phyloP scores from a whole-genome alignment of 2,113 vertebrate genomes.

The Chauna torquata region DNA sequence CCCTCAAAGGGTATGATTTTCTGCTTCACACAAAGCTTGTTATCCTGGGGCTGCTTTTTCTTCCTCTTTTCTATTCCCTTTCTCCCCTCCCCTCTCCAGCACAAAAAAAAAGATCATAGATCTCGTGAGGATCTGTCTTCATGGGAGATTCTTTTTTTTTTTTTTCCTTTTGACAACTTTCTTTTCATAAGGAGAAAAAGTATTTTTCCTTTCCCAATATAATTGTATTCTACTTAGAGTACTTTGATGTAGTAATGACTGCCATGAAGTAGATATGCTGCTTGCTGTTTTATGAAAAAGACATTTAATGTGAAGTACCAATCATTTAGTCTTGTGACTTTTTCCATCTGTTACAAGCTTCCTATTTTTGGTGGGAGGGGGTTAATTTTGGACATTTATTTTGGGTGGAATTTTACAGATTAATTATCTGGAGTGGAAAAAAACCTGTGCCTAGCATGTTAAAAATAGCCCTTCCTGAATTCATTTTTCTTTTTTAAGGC shows the following conservation, averaged over 20 bases:
- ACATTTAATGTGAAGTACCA: constrained; percentile 21
- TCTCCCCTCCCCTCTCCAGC: constrained; percentile 6
- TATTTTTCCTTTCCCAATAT: neutral
- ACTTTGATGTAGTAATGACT: constrained; percentile 46
- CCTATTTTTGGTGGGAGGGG: neutral
- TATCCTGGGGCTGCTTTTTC: constrained; percentile 51
- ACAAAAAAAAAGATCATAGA: constrained; percentile 41
- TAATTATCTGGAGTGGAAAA: constrained; percentile 41
- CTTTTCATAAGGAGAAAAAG: constrained; percentile 50
- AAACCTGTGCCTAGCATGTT: neutral
- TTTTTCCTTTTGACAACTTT: constrained; percentile 28
- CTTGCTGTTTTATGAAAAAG: constrained; percentile 35
- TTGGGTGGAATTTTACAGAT: constrained; percentile 5
- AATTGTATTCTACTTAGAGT: constrained; percentile 51
- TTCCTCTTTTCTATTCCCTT: constrained; percentile 16
- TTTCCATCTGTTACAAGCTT: constrained; percentile 21
- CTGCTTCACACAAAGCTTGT: constrained; percentile 49
- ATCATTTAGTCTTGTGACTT: constrained; percentile 39
- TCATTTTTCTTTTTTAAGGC: constrained; percentile 45
- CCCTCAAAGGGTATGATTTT: constrained; percentile 46
- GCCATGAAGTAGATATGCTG: constrained; percentile 15
- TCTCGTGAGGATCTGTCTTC: constrained; percentile 44
- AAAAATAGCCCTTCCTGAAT: constrained; percentile 52
- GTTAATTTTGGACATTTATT: constrained; percentile 33
- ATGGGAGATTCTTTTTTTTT: neutral